A percentile compares a stretch with the other conserved stretches of the same genome.
Conservation (phyloP, 2,113 vertebrate species). For the Poecile atricapillus region DNA sequence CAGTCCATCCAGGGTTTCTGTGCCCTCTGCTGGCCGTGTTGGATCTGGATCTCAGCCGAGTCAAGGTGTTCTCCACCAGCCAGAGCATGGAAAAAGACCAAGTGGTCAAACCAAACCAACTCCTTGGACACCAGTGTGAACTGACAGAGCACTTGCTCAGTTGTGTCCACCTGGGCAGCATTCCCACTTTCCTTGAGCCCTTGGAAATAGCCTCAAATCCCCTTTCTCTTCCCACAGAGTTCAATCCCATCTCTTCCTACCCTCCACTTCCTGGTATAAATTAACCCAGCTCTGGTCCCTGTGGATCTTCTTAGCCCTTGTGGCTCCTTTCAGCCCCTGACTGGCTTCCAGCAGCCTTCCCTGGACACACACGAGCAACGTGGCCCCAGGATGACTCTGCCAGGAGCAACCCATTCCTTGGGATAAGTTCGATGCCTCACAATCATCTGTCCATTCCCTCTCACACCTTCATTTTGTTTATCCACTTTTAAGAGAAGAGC, state of each 20-base stretch:
- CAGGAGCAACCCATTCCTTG: background rate
- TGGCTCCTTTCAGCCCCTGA: background rate
- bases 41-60: background rate
- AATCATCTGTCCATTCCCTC: background rate
- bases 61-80: background rate
- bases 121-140: background rate
- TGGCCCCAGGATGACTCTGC: background rate
- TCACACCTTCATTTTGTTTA: background rate
- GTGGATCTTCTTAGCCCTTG: background rate
- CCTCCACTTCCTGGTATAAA: background rate
- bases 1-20: background rate
- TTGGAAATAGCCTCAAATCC: background rate
- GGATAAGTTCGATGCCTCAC: rapidly evolving
- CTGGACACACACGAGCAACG: background rate
- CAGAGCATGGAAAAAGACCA: background rate
- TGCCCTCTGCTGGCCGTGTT: background rate
- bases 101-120: background rate
- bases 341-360: background rate
- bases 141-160: background rate
- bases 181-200: background rate
- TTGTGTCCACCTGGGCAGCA: background rate
- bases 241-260: background rate
- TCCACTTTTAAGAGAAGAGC: rapidly evolving
- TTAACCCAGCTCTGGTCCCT: background rate
- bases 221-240: background rate